These are phyloP conservation scores for Chelonoidis abingdonii DNA, from an alignment of 2,113 vertebrate genomes.

Conservation along the genomic window DNA sequence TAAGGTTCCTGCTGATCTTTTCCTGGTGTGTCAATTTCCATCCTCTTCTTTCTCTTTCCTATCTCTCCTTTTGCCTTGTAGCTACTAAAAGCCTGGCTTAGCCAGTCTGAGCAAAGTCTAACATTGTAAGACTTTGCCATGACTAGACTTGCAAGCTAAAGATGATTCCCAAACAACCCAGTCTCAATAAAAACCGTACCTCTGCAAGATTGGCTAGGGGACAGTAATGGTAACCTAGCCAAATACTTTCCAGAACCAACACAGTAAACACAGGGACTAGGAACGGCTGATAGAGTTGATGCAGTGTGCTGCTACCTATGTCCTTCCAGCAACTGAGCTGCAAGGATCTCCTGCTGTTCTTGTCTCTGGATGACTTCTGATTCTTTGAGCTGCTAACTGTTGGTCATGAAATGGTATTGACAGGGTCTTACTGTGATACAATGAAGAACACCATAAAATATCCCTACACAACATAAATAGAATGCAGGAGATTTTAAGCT, in stretches of 20 bases:
- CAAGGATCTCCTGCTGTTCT: no score
- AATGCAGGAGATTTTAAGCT: no score
- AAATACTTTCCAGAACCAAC: neutral
- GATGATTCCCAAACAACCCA: neutral
- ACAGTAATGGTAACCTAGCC: neutral
- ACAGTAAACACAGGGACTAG: rapidly evolving
- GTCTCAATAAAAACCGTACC: neutral
- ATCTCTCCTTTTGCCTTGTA: neutral
- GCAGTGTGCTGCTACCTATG: neutral
- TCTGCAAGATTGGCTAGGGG: neutral
- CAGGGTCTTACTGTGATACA: no score
- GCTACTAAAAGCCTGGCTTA: neutral
- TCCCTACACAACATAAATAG: no score
- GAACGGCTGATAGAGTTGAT: neutral
- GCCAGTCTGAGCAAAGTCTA: no score
- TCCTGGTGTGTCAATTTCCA: neutral
- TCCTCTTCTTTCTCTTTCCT: neutral
- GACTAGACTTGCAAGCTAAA: neutral
- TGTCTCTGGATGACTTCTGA: no score
- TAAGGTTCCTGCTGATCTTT: neutral
- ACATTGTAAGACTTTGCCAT: no score
- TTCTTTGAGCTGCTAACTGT: no score
- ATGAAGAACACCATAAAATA: no score
- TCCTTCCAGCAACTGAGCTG: no score
- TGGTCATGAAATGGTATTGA: no score